Base-by-base conservation (phyloP, 92 coral and sea anemone genomes). In the Metridium senile region DNA sequence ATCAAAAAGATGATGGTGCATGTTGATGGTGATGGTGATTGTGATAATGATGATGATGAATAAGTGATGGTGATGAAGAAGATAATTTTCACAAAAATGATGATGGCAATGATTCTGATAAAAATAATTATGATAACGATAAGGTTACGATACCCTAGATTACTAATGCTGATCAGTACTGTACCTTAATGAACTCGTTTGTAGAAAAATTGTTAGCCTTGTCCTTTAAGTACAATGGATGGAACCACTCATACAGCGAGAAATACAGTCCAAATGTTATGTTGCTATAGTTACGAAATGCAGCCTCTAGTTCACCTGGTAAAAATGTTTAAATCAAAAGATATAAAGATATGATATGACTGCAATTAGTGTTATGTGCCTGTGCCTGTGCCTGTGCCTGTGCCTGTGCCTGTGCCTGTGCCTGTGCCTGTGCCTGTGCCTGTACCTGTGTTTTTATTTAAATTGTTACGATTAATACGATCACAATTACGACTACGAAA, bases 241-340 rank as follows among this genome's bases (percentile, higher is more conserved):
- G 66, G 75, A 90, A 93, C 96, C 98, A 93, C 54, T 93, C 98
- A 70, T 70, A 90, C 85, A 93, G 74, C 17, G 98, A 93, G 66
- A 66, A 91, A 73, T 93, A 93, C 88, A 93, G 82, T 54, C 98
- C 98, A 87, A 93, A 93, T 54, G 81, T 85, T 27, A 93, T 62
- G 75, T 85, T 77, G 53, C 82, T 81, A 26, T 88, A 84, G 27
- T 54, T 66, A 62, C 90, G 81, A 62, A 93, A 85, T 54, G 93
- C 80, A 32, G 73, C 39, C 9, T 94, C 91, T 68, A 93, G 89
- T 31, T 93, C 98, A 68, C 89, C 98, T 93, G 79, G 19, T 35
- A 62, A 30, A 28, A 0, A 56, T 33, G 33, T 33, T n/a, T 56
- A 25, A 21, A 73, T 21, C 53, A 39, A 63, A 6, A 11, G 22